Evolutionary conservation across 2,113 vertebrate species (phyloP).

Genomic region (Bos indicus): DNA sequence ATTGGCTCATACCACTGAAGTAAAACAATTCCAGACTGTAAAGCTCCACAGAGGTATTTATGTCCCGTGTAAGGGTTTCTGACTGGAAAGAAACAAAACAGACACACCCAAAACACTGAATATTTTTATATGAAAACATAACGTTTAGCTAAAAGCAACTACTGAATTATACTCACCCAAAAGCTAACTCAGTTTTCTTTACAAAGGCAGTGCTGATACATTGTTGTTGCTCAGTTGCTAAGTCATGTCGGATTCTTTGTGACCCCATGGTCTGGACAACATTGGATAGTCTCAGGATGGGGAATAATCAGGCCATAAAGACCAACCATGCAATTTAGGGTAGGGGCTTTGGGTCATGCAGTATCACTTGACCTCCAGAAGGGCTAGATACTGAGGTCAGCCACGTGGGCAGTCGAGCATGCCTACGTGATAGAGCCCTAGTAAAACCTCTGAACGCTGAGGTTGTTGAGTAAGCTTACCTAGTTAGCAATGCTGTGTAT

Average conservation of each 20-base stretch:
- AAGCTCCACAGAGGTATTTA: conserved; percentile 96
- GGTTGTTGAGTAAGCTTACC: neutral
- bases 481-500: neutral
- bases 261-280: neutral
- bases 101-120: neutral
- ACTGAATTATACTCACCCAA: neutral
- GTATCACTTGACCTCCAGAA: neutral
- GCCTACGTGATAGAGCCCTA: neutral
- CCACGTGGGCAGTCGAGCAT: neutral
- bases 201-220: neutral
- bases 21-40: conserved; percentile 96
- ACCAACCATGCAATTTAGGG: neutral
- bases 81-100: conserved; percentile 78
- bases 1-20: conserved; percentile 99
- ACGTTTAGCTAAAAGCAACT: neutral
- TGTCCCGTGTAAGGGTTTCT: conserved; percentile 97
- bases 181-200: conserved; percentile 3
- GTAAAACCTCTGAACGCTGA: neutral
- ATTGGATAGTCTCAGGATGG: neutral
- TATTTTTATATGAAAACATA: neutral
- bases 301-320: neutral
- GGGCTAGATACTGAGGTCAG: neutral
- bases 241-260: neutral
- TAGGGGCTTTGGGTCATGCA: neutral
- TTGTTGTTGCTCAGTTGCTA: neutral